Evolutionary conservation across 2,797 vertebrate genomes (phyloP).

Genomic region (Allobates femoralis): DNA sequence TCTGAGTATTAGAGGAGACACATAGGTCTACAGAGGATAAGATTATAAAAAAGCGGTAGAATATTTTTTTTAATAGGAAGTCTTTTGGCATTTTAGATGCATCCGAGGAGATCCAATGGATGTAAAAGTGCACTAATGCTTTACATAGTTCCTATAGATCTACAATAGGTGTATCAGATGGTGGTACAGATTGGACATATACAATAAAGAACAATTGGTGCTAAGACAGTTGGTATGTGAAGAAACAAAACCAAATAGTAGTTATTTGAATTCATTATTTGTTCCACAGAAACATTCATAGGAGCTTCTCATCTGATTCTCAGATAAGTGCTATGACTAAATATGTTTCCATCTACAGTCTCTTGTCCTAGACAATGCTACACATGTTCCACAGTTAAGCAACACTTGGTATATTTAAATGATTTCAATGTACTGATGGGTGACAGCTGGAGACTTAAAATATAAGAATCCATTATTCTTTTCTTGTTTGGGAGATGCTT

Average conservation of each 20-base stretch:
- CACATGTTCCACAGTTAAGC: background rate
- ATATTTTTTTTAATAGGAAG: background rate
- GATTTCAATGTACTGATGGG: background rate
- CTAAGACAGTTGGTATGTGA: background rate
- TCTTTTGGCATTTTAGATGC: background rate
- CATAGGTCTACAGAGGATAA: background rate
- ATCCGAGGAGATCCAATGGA: background rate
- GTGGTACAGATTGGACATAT: background rate
- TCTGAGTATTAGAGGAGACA: background rate
- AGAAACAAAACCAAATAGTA: background rate
- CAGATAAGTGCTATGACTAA: background rate
- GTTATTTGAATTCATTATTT: background rate
- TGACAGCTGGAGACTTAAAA: constrained; percentile 6
- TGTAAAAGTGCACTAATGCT: background rate
- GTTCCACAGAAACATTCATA: background rate
- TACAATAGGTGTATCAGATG: background rate
- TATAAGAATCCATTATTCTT: background rate
- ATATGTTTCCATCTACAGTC: background rate
- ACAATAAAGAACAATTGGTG: background rate
- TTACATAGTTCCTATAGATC: background rate
- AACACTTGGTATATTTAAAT: background rate
- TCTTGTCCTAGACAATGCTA: background rate
- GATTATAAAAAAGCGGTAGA: background rate
- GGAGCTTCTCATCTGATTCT: background rate
- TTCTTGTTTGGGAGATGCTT: background rate